Base-by-base conservation (phyloP, 2,888 invertebrate species). In the Patella pellucida region DNA sequence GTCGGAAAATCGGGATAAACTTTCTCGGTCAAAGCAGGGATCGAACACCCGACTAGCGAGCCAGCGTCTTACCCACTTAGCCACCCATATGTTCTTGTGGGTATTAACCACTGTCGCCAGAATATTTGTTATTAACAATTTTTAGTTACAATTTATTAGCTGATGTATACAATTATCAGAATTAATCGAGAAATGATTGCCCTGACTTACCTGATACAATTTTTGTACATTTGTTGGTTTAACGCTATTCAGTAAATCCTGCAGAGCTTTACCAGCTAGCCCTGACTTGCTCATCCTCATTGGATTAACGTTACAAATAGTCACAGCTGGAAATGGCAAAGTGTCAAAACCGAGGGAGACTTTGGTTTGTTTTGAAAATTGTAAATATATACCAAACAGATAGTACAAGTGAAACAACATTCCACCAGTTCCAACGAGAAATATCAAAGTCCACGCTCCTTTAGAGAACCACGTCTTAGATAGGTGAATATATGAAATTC, bases 221-320 rank as follows among this genome's bases (percentile, higher is more conserved):
- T 56, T 15, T 9, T n/a, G 14, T 15, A 68, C 23, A 19, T 15
- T 3, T 15, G 14, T 1, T 50, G 69, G 52, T 16, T 62, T 56
- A 23, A 72, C 51, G 4, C n/a, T 15, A 16, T 51, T 7, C 16
- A 76, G 31, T 23, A 76, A 50, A 7, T 56, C 69, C 15, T 27
- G 50, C 7, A 76, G 67, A 5, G 69, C 69, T 19, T 27, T 7
- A 2, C 56, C 56, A 1, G 54, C 69, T 11, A 51, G 23, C 16
- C 19, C 0, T 16, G 73, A 11, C 52, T 15, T 50, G 41, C 73
- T 72, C n/a, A 19, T 12, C 12, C 75, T 71, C 1, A 85, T 76
- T 0, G 86, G 80, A 52, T 86, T 86, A 74, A 85, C 84, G 73
- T 85, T 86, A 73, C 86, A 86, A 27, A 86, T 73, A 1, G 86